Base-by-base conservation (phyloP, 2,113 vertebrate species). In the Oriolus oriolus region DNA sequence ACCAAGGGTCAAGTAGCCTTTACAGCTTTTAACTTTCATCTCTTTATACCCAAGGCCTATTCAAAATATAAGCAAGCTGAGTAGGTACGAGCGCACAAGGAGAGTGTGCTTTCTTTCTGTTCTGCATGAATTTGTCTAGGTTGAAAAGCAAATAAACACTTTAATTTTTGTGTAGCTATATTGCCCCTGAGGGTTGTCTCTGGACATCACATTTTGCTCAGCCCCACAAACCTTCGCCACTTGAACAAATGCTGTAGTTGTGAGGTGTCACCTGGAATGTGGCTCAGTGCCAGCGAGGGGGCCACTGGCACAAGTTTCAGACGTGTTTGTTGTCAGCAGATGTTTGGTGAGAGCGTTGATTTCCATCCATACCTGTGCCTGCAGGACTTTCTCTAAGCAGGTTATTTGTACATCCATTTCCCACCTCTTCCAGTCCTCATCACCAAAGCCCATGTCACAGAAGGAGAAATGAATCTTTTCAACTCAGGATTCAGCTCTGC, bases 1-100 rank as follows among this genome's bases (percentile, higher is more conserved):
- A 84, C 65, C 81, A 84, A 94, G 31, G 91, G 69, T 93, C 87
- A 82, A 91, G 41, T 27, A 89, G 80, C n/a, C 69, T 82, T 87
- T 89, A 33, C 1, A 2, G 35, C 77, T 86, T 88, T 61, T 69
- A 87, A 79, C 44, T 77, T 64, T 35, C 6, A 35, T 42, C 53
- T 54, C 57, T 84, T 45, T 28, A 60, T 61, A 76, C 7, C 39
- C 21, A 2, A 26, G 22, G 9, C 7, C 54, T 76, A 21, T 50
- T 88, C 50, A 73, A 86, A 86, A 86, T 57, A 35, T 3, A 61
- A 90, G 31, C 59, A 80, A 90, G 69, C 23, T 65, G 53, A 19
- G 22, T 12, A 41, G 24, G 42, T 27, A 45, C 22, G 17, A 39
- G 50, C 30, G 50, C 27, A 66, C 14, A 9, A 23, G 37, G 41